Evolutionary conservation across 2,888 invertebrate genomes (phyloP), one percentile per base, ranked within the genome.

Genomic region (Pheosia gnoma): DNA sequence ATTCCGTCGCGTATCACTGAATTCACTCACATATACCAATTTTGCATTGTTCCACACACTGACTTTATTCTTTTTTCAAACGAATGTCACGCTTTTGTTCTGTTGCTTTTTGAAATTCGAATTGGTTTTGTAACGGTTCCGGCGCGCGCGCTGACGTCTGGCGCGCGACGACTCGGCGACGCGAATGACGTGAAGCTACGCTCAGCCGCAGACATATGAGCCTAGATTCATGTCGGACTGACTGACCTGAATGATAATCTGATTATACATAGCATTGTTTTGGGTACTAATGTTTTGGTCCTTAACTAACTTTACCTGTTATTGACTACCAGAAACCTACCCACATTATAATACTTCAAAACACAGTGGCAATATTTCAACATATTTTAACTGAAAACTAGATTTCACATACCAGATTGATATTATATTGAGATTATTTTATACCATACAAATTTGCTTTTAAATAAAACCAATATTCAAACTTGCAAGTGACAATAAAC

Each of bases 201-300:
- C 66, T 63, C 75, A 60, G 63, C 61, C 65, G 70, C 63, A 73
- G 68, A 72, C 77, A 74, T n/a, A n/a, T 77, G 74, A 81, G 84
- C 78, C 85, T 87, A 85, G 82, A 71, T 85, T 87, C 87, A 84
- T 67, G 76, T 71, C 72, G 80, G 68, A 85, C 83, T 72, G 76
- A 83, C 78, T 87, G 87, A 88, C 88, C 87, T 87, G 88, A 83
- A 83, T 83, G 83, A 84, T 91, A 91, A 92, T 92, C 90, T 87
- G 89, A 90, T 90, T 90, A 90, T 74, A 77, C 72, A 79, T 73
- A 82, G 77, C 82, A 84, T 75, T 82, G 82, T 85, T 82, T 81
- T 75, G 78, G 77, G 65, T 56, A 63, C 13, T 7, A 41, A 68
- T 75, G 73, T 81, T 83, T 81, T 81, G 81, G 79, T 83, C 83